Base-by-base conservation (phyloP, 2,113 vertebrate genomes). In the Gorsachius goisagi region DNA sequence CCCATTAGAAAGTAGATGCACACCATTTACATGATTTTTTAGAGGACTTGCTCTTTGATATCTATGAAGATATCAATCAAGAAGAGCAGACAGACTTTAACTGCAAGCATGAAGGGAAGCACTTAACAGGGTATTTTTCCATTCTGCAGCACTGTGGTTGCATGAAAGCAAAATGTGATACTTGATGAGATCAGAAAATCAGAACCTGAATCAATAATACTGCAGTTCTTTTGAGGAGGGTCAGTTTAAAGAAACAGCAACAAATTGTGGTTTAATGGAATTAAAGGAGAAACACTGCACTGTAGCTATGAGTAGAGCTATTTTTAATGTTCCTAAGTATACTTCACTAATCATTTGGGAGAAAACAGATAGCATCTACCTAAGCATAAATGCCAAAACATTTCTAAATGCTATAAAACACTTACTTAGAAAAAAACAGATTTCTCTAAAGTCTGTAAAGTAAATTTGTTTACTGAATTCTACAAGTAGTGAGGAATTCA, bases 151-250 rank as follows among this genome's bases (percentile, higher is more conserved):
- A 64, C 66, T 92, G 95, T 91, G 94, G 86, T 91, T 97, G 89
- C 96, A 89, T 79, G 86, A 91, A 96, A 93, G 96, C 90, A 97
- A 92, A 97, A 97, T 95, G 74, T 96, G 96, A 97, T 97, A 96
- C 92, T 93, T 73, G 80, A 18, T 97, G 96, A 97, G 94, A 97
- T 97, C 95, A 97, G 95, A 96, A 97, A 92, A 96, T 93, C 90
- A 85, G 90, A 95, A 97, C 69, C 73, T 66, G 80, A 81, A 97
- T 97, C 97, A 79, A 97, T 97, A 95, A 79, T 23, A 79, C 90
- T 96, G 95, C 95, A 96, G 92, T 93, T 81, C 53, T 93, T 94
- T 95, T 22, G 3, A 41, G 49, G 39, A 87, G 56, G 60, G 68
- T 85, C 56, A 41, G 12, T 78, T 96, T 97, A 97, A 97, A 96